A percentile compares a stretch with the other conserved stretches of the same genome.
These are phyloP conservation scores for Propithecus perrieri DNA, from an alignment of 2,797 vertebrate genomes.

Conservation along the genomic window DNA sequence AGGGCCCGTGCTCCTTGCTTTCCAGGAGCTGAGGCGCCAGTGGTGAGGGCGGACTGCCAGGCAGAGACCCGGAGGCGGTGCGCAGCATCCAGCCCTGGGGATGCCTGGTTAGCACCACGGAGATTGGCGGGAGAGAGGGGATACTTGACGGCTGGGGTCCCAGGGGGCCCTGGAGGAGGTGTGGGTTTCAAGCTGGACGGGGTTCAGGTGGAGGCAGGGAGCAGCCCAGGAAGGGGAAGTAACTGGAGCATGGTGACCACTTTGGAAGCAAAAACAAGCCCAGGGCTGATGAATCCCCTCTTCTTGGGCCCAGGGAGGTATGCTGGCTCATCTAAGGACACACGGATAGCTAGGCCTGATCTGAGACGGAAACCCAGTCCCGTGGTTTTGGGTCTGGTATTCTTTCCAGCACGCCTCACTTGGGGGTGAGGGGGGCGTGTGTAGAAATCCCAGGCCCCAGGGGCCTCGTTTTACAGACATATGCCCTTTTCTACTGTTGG, in stretches of 20 bases:
- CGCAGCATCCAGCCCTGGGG: not conserved
- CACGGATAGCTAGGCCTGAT: not conserved
- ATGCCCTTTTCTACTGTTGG: not conserved
- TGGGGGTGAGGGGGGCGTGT: not conserved
- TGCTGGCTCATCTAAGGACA: not conserved
- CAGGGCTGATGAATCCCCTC: not conserved
- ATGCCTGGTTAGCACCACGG: no score
- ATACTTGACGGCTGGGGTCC: not conserved
- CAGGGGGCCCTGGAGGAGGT: not conserved
- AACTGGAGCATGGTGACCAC: not conserved
- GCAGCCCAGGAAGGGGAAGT: not conserved
- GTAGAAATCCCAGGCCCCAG: not conserved
- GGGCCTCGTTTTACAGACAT: not conserved
- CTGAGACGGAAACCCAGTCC: not conserved
- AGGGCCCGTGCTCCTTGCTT: not conserved
- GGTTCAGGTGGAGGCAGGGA: not conserved
- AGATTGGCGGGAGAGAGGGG: not conserved
- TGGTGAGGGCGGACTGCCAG: no score
- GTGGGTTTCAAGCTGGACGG: not conserved
- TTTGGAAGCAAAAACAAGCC: not conserved
- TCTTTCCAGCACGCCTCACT: not conserved
- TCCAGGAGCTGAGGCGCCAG: not conserved
- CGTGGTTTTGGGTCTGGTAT: not conserved
- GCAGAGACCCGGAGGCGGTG: not conserved
- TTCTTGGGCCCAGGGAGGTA: not conserved